Evolutionary conservation across 1,140 invertebrate species (phyloP), one percentile per base, ranked within the genome.

Genomic region (Temnothorax longispinosus): DNA sequence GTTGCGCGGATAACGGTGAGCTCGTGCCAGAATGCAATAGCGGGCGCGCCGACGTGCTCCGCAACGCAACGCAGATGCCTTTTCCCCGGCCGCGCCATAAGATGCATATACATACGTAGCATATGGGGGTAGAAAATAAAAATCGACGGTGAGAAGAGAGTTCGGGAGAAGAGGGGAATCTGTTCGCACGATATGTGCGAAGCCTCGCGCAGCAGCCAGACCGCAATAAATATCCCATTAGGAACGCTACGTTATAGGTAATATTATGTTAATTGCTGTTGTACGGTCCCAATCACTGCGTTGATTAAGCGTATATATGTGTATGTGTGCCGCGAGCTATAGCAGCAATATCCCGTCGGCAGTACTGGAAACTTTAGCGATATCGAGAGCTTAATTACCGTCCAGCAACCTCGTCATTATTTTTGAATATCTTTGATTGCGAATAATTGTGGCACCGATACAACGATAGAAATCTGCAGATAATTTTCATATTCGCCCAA

Each of bases 171-270:
- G 64, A 56, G 71, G 58, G 76, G 32, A 69, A 91, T 91, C 74
- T 65, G 41, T 72, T 81, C 77, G 65, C 77, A 82, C 77, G 89
- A 88, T 88, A 74, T 67, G 82, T 38, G 78, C 69, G 62, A 87
- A 69, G 35, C 60, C 64, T 81, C 62, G 27, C 10, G 58, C 15
- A 50, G 13, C 62, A 41, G 56, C 10, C 64, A 44, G 41, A 35
- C 80, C 64, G 85, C 78, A 82, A 90, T 92, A 90, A 90, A 92
- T 92, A 90, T 89, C 67, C 87, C 86, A 90, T 90, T 92, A 91
- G 54, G 65, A 91, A 90, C 76, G 90, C 86, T 82, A 62, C 62
- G 87, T 92, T 91, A 90, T 88, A 74, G 71, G 60, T 81, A 85
- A 88, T 88, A 89, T 91, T 91, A 90, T 90, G 80, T 88, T 90